Percentiles rank a stretch among this genome's conserved stretches.
Conservation (phyloP, 2,797 vertebrate genomes). For the Gambelia wislizenii region DNA sequence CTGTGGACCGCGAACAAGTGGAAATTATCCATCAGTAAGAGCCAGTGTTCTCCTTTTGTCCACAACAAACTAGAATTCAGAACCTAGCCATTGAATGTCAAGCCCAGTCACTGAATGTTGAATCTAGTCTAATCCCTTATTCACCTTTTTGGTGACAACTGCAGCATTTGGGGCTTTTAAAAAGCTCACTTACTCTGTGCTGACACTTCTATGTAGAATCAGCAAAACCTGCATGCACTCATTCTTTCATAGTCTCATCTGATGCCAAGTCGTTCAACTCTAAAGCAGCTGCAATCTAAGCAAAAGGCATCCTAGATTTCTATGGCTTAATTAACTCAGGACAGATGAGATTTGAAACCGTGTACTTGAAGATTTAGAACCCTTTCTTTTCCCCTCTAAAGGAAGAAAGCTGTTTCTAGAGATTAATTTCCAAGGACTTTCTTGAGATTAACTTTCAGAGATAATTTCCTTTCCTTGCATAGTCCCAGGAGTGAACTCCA, state of each 20-base stretch:
- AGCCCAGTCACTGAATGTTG: neutral
- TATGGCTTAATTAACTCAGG: constrained; percentile 2
- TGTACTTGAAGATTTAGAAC: constrained; percentile 4
- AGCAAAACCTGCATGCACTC: neutral
- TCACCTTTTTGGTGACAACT: neutral
- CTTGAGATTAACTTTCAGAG: constrained; percentile 23
- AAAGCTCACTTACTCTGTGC: neutral
- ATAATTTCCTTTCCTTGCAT: constrained; percentile 20
- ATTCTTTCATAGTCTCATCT: neutral
- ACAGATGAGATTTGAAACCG: constrained; percentile 11
- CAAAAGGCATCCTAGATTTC: neutral
- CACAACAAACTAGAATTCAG: neutral
- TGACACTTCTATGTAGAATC: neutral
- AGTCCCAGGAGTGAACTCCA: neutral
- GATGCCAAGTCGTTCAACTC: neutral
- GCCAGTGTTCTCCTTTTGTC: neutral
- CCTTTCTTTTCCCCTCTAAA: neutral
- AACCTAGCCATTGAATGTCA: neutral
- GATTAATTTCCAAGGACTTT: constrained; percentile 24
- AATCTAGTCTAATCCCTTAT: neutral
- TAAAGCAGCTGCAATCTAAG: constrained; percentile 9
- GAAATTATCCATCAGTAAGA: no score
- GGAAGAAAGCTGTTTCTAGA: constrained; percentile 21
- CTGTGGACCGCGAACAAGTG: neutral
- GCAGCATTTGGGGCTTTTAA: neutral